phyloP scores from a whole-genome alignment of 2,797 vertebrate species.

The Masticophis lateralis region DNA sequence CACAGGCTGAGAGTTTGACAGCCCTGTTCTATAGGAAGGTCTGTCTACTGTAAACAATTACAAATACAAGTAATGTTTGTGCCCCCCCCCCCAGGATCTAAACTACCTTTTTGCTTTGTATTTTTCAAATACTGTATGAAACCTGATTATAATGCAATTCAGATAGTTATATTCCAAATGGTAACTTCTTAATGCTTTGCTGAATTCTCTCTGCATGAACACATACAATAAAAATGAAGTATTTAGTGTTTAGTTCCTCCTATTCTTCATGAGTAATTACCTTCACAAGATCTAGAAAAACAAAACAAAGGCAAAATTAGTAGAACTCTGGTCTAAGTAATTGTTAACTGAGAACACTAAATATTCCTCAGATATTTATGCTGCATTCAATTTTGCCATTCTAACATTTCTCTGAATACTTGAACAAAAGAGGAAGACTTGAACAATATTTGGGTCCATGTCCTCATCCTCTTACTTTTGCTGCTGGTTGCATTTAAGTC shows the following conservation, averaged over 20 bases:
- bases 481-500: conserved; percentile 75
- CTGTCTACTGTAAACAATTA: background rate
- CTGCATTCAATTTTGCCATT: background rate
- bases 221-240: background rate
- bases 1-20: too few species aligned
- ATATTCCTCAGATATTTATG: background rate
- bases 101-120: background rate
- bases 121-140: background rate
- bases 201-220: background rate
- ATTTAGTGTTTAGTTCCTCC: background rate
- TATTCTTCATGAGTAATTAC: background rate
- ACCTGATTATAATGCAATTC: background rate
- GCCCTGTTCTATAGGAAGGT: background rate
- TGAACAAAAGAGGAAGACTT: background rate
- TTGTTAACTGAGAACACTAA: background rate
- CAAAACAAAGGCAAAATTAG: background rate
- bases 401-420: background rate
- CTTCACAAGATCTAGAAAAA: conserved; percentile 1
- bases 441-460: background rate
- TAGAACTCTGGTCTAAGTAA: background rate
- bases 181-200: background rate
- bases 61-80: background rate
- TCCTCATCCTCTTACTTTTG: conserved; percentile 26
- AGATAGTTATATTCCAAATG: background rate
- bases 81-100: background rate